phyloP scores from a whole-genome alignment of 1,140 invertebrate genomes.

The Lethrus apterus region DNA sequence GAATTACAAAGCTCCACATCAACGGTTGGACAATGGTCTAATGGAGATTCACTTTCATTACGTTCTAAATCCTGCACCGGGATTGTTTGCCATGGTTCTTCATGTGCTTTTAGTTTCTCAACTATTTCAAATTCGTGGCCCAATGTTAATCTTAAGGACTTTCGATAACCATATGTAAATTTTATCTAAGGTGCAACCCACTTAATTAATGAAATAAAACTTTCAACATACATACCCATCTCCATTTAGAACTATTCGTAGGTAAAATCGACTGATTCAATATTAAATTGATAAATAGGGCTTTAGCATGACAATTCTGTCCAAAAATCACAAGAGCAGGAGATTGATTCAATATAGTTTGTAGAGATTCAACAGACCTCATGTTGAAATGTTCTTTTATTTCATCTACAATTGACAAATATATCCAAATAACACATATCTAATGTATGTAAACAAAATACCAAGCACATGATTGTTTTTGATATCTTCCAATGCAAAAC shows the following conservation, averaged over 20 bases:
- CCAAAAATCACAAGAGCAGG: slow-evolving; percentile 63
- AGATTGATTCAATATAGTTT: slow-evolving; percentile 45
- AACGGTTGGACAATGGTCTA: slow-evolving; percentile 58
- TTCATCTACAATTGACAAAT: slow-evolving; percentile 40
- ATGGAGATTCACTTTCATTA: slow-evolving; percentile 45
- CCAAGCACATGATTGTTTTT: slow-evolving; percentile 53
- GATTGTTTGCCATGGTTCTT: slow-evolving; percentile 52
- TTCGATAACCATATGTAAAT: slow-evolving; percentile 60
- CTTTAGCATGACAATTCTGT: slow-evolving; percentile 60
- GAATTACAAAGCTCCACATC: slow-evolving; percentile 68
- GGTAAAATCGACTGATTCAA: slow-evolving; percentile 60
- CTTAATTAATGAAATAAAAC: background rate
- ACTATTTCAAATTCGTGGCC: slow-evolving; percentile 71
- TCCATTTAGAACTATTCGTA: slow-evolving; percentile 47
- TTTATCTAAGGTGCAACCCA: slow-evolving; percentile 43
- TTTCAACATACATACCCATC: slow-evolving; percentile 51
- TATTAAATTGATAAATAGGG: slow-evolving; percentile 64
- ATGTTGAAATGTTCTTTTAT: slow-evolving; percentile 45
- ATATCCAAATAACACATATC: slow-evolving; percentile 18
- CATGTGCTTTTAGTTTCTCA: slow-evolving; percentile 53
- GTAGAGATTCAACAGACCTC: slow-evolving; percentile 44
- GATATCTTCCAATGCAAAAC: slow-evolving; percentile 56
- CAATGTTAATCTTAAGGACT: slow-evolving; percentile 59
- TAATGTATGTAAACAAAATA: slow-evolving; percentile 28
- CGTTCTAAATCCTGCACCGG: slow-evolving; percentile 58